phyloP scores from a whole-genome alignment of 2,113 vertebrate species.

The Gadus macrocephalus region DNA sequence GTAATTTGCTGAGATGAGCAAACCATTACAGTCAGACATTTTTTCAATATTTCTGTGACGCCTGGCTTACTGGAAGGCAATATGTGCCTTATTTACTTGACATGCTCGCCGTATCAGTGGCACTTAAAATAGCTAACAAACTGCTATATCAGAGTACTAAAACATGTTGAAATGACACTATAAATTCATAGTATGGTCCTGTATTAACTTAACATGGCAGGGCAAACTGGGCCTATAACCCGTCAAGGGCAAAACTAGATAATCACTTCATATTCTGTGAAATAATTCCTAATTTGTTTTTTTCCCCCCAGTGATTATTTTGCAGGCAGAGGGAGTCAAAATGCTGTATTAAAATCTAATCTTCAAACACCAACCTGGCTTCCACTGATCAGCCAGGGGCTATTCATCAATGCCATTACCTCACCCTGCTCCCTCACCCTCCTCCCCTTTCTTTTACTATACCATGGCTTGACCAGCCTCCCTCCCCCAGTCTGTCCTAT shows the following conservation, averaged over 20 bases:
- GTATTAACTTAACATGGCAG: slow-evolving; percentile 39
- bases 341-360: slow-evolving; percentile 77
- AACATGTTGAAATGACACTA: too few species aligned
- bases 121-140: slow-evolving; percentile 21
- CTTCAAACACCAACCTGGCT: slow-evolving; percentile 74
- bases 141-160: slow-evolving; percentile 10
- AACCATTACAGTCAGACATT: slow-evolving; percentile 22
- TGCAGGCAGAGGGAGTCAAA: slow-evolving; percentile 60
- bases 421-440: slow-evolving; percentile 64
- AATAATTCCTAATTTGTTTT: slow-evolving; percentile 71
- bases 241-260: slow-evolving; percentile 65
- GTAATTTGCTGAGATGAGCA: neutral
- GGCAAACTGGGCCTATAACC: slow-evolving; percentile 8
- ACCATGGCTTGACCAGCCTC: slow-evolving; percentile 12
- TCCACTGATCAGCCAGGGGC: slow-evolving; percentile 69
- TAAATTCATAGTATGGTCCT: neutral
- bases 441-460: slow-evolving; percentile 27
- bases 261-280: slow-evolving; percentile 61
- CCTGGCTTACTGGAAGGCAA: slow-evolving; percentile 3
- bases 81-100: slow-evolving; percentile 9
- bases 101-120: slow-evolving; percentile 1
- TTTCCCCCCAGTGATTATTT: slow-evolving; percentile 65
- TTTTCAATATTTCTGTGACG: slow-evolving; percentile 24
- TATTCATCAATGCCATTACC: slow-evolving; percentile 77
- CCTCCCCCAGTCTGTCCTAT: slow-evolving; percentile 40